phyloP scores from a whole-genome alignment of 2,888 invertebrate species.

The Leptinotarsa rubiginosa region DNA sequence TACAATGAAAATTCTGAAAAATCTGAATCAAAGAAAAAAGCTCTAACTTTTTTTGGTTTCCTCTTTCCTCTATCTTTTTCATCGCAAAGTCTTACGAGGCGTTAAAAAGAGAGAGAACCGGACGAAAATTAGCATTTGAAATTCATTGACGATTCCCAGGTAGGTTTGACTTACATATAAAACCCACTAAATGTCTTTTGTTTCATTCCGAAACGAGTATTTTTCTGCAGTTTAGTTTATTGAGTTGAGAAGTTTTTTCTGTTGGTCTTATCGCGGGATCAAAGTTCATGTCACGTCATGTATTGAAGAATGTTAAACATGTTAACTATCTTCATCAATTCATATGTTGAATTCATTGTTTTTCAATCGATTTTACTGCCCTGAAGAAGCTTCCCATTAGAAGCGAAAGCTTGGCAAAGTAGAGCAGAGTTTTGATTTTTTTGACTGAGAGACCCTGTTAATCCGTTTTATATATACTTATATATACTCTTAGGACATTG shows the following conservation, averaged over 20 bases:
- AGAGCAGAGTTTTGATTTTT: too few species aligned
- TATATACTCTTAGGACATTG: too few species aligned
- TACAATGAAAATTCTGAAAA: conserved; percentile 37
- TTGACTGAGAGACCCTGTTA: too few species aligned
- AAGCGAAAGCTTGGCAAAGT: too few species aligned
- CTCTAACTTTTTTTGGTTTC: conserved; percentile 28
- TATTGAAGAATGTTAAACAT: too few species aligned
- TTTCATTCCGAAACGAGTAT: conserved; percentile 32
- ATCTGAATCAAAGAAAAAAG: conserved; percentile 32
- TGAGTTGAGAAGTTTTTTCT: conserved; percentile 18
- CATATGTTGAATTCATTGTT: too few species aligned
- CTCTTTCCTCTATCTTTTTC: conserved; percentile 14
- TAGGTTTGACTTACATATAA: conserved; percentile 43
- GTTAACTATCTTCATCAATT: too few species aligned
- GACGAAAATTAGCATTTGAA: conserved; percentile 49
- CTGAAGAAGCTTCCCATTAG: too few species aligned
- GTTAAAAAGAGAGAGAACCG: conserved; percentile 23
- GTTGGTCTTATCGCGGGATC: background rate
- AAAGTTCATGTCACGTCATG: too few species aligned
- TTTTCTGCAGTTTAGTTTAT: conserved; percentile 29
- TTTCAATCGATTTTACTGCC: too few species aligned
- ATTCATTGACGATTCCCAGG: conserved; percentile 47
- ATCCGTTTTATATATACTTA: too few species aligned
- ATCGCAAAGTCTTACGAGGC: conserved; percentile 12
- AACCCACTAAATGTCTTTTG: conserved; percentile 36